Evolutionary conservation across 1,140 invertebrate genomes (phyloP), one percentile per base, ranked within the genome.

Genomic region (Sipha flava): DNA sequence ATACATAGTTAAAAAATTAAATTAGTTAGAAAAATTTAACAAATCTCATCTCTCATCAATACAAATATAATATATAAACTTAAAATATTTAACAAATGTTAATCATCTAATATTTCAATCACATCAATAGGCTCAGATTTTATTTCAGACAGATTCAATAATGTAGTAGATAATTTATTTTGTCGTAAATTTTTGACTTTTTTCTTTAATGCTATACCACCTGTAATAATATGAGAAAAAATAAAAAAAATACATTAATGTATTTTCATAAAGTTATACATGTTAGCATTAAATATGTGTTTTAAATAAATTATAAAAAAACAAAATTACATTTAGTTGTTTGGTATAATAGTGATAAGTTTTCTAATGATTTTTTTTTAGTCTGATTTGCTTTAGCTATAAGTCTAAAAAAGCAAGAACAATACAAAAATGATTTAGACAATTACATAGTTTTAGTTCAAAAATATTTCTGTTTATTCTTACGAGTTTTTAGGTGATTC

Each of bases 1-100:
- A 26, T 43, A 43, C 12, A 43, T 26, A 21, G 26, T 16, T 21
- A 18, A 7, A 23, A 43, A 43, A 26, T 66, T 66, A 43, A 0
- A 66, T 23, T 16, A 0, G 10, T 16, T 43, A 43, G 9, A 62
- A 40, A 43, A n/a, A n/a, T n/a, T n/a, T n/a, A n/a, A 29, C 14
- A 37, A n/a, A 79, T 21, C 18, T 16, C 26, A 37, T 57, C 47
- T 12, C 31, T 37, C 45, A 62, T 14, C 43, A n/a, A 79, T 59
- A 23, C 40, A 16, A 0, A 40, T 4, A 62, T n/a, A 4, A 14
- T 16, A 43, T 2, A 2, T 3, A 6, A 16, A 66, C 18, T 31
- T 59, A 59, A 62, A 18, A 31, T 26, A 26, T 16, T 23, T 1
- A 14, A 1, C 4, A 40, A 16, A 64, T 40, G 82, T 92, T 82